Evolutionary conservation across 30 jellyfish, hydroid and myxozoan species (phyloP).

Genomic region (Turritopsis rubra): DNA sequence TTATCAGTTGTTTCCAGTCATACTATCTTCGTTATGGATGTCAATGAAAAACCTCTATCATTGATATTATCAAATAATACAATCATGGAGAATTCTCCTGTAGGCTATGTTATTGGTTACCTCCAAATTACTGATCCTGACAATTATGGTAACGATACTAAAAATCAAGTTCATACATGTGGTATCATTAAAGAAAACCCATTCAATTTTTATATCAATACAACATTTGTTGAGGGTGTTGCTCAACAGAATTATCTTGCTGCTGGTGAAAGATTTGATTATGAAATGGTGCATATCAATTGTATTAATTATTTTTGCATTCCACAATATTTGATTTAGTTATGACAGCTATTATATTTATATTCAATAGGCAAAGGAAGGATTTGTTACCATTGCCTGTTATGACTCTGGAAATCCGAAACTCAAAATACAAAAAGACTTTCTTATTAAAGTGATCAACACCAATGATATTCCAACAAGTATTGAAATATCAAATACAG

Average conservation of each 20-base stretch:
- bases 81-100: conserved; percentile 50
- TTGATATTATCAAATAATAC: conserved; percentile 14
- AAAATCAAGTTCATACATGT: conserved; percentile 20
- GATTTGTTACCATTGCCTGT: conserved; percentile 39
- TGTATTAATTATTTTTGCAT: not conserved
- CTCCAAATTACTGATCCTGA: conserved; percentile 66
- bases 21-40: conserved; percentile 40
- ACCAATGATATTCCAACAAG: conserved; percentile 71
- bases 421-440: not conserved
- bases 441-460: conserved; percentile 40
- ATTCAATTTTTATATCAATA: conserved; percentile 28
- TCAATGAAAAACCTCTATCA: conserved; percentile 66
- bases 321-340: not conserved
- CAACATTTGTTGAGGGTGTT: conserved; percentile 33
- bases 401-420: conserved; percentile 60
- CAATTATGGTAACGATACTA: conserved; percentile 21
- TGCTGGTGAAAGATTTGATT: conserved; percentile 35
- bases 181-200: not conserved
- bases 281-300: conserved; percentile 47
- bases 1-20: conserved; percentile 15
- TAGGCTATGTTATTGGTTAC: conserved; percentile 49
- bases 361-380: not conserved
- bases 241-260: conserved; percentile 21
- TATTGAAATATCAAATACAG: conserved; percentile 28
- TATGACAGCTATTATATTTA: not conserved